Percentiles rank a stretch among this genome's conserved stretches.
These are phyloP conservation scores for Heliconius congener DNA, from an alignment of 1,140 invertebrate genomes.

Conservation along the genomic window DNA sequence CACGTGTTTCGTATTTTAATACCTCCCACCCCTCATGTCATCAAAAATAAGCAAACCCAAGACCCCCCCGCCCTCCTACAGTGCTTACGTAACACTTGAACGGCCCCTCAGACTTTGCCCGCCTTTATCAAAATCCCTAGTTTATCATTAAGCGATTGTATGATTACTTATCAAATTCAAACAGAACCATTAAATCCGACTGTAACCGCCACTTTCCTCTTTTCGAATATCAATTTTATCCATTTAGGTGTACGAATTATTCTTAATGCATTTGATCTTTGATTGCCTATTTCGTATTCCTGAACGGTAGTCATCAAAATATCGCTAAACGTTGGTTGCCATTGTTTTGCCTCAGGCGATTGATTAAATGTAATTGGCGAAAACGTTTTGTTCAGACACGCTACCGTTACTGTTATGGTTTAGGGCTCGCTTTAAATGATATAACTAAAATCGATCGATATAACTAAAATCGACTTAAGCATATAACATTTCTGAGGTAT, in stretches of 20 bases:
- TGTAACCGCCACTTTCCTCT: constrained; percentile 41
- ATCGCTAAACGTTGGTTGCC: constrained; percentile 59
- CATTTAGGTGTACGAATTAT: constrained; percentile 53
- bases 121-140: constrained; percentile 13
- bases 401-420: constrained; percentile 23
- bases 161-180: constrained; percentile 40
- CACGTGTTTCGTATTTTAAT: no score
- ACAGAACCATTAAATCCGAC: constrained; percentile 38
- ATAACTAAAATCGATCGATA: not conserved
- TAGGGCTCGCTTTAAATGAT: not conserved
- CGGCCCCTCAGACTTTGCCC: constrained; percentile 12
- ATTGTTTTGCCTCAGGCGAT: constrained; percentile 61
- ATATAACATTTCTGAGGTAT: no score
- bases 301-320: constrained; percentile 62
- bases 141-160: constrained; percentile 22
- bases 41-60: no score
- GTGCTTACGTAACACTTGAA: no score
- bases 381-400: constrained; percentile 28
- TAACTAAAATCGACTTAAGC: not conserved
- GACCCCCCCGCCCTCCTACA: no score
- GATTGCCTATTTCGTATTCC: constrained; percentile 48
- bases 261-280: constrained; percentile 48
- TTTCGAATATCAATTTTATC: constrained; percentile 47
- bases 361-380: constrained; percentile 41
- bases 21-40: no score